phyloP scores from a whole-genome alignment of 2,113 vertebrate genomes.

The Orycteropus afer region DNA sequence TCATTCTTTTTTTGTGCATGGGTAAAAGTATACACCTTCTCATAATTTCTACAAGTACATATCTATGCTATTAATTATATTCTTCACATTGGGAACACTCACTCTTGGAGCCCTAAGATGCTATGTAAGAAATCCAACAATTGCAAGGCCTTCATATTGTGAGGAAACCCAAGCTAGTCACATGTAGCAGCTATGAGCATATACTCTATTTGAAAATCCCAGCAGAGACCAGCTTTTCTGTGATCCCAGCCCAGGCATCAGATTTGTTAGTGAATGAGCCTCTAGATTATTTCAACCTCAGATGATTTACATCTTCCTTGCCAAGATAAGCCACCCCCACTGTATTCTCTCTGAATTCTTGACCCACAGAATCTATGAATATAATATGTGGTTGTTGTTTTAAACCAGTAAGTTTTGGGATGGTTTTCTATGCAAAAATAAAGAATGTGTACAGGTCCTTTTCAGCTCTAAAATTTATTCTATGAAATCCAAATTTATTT shows the following conservation, averaged over 20 bases:
- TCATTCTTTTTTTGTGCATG: neutral
- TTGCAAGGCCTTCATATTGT: too few species aligned
- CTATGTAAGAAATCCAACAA: neutral
- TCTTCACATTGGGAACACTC: neutral
- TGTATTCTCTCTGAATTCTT: too few species aligned
- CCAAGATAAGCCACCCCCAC: too few species aligned
- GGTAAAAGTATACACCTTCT: too few species aligned
- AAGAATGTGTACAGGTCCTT: neutral
- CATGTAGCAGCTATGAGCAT: neutral
- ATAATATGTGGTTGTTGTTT: too few species aligned
- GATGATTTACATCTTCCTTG: neutral
- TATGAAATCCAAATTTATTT: neutral
- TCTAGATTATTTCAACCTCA: neutral
- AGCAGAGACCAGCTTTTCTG: neutral
- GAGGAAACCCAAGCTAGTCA: neutral
- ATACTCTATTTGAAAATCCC: neutral
- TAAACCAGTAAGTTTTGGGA: neutral
- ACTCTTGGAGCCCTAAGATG: neutral
- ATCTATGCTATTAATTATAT: too few species aligned
- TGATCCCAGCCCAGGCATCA: neutral
- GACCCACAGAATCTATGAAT: too few species aligned
- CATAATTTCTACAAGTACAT: too few species aligned
- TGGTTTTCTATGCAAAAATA: neutral
- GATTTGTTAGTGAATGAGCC: neutral
- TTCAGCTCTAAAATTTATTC: neutral